phyloP scores from a whole-genome alignment of 30 jellyfish, hydroid and myxozoan species.

The Nemopilema nomurai region DNA sequence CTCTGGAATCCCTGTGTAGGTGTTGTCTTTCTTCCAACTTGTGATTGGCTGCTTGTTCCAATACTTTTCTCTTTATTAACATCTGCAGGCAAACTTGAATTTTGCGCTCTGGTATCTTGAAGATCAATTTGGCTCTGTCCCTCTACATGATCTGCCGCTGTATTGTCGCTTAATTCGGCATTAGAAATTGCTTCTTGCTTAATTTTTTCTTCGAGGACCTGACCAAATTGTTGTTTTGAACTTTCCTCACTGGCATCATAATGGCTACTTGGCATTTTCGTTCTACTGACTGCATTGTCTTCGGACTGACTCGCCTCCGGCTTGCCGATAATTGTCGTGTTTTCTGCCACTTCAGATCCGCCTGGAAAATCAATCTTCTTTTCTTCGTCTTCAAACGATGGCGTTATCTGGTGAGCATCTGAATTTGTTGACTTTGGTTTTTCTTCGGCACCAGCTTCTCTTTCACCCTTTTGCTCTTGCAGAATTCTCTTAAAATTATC shows the following conservation, averaged over 20 bases:
- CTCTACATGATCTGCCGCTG: neutral
- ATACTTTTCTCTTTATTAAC: neutral
- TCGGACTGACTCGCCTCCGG: neutral
- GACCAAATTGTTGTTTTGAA: neutral
- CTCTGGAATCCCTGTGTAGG: neutral
- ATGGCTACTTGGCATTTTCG: neutral
- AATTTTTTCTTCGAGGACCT: neutral
- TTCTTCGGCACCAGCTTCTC: neutral
- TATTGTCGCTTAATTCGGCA: neutral
- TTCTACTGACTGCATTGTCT: neutral
- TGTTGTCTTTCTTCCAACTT: neutral
- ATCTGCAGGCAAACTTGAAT: neutral
- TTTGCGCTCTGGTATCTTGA: neutral
- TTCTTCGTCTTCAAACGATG: neutral
- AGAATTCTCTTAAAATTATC: conserved; percentile 37
- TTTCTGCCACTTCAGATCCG: neutral
- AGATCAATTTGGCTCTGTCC: neutral
- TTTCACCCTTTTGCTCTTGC: conserved; percentile 9
- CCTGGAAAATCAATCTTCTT: neutral
- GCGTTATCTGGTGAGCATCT: neutral
- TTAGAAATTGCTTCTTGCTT: neutral
- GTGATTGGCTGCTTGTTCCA: neutral
- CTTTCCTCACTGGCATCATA: neutral
- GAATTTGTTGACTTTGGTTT: neutral
- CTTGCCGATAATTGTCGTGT: neutral